Base-by-base conservation (phyloP, 1,140 invertebrate genomes). In the Lysiphlebus fabarum region DNA sequence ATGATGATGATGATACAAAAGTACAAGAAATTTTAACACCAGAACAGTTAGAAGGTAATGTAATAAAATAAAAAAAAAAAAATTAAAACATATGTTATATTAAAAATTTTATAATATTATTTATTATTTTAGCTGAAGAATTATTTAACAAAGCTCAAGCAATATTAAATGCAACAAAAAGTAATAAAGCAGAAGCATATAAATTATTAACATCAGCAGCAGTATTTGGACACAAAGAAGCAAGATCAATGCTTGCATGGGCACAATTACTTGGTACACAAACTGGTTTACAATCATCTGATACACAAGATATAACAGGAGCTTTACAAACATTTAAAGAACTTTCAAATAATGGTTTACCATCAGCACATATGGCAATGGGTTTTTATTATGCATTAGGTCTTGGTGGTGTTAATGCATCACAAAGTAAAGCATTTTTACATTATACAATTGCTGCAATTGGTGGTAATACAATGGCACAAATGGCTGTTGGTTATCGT, bases 281-380 rank as follows among this genome's bases (percentile, higher is more conserved):
- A 17, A 3, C 17, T 17, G 17, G 17, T 17, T 17, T 17, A 17
- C 17, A 17, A 17, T 17, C 17, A 17, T 17, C 17, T 17, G 17
- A 17, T 17, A 17, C 17, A 17, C 3, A 17, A 17, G 17, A 17
- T 1, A 17, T 17, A 1, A 17, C 17, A 17, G 83, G 83, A 64
- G 92, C 95, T 2, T 85, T 83, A 62, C 75, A 85, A 51, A 89
- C 89, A 58, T 96, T 98, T 73, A 82, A 89, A 62, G 85, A 86
- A 64, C 78, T 98, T 12, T 86, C 86, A 33, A 82, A 85, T 6
- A 80, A 84, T 61, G 96, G 95, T 1, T 83, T 90, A 64, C 86
- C 92, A 9, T 91, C 92, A 72, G 94, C 91, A 55, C 93, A 98
- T 78, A 89, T 93, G 83, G 93, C 3, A 1, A 17, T 17, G 1